phyloP scores from a whole-genome alignment of 1,140 invertebrate species.

The Amyelois transitella region DNA sequence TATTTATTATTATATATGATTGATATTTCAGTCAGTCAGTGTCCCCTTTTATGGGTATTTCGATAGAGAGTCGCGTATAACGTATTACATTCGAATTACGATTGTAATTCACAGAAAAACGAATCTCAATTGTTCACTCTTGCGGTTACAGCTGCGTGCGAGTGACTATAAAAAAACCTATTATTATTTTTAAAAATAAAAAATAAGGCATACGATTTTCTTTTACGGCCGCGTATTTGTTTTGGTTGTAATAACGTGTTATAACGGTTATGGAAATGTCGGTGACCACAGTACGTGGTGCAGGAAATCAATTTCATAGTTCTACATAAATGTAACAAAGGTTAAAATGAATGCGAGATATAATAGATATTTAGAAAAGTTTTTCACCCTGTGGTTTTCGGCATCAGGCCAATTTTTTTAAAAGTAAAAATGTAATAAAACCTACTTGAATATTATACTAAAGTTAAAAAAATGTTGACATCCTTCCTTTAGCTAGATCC shows the following conservation, averaged over 20 bases:
- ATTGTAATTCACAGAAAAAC: not conserved
- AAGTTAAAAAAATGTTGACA: too few species aligned
- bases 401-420: too few species aligned
- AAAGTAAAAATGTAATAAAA: too few species aligned
- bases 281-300: not conserved
- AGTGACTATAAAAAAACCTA: not conserved
- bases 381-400: too few species aligned
- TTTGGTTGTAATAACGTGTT: not conserved
- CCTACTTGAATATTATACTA: too few species aligned
- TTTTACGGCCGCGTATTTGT: not conserved
- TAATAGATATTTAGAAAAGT: too few species aligned
- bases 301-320: not conserved
- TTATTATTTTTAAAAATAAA: not conserved
- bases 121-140: not conserved
- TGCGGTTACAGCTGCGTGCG: not conserved
- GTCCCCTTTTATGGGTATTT: too few species aligned
- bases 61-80: not conserved
- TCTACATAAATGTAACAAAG: too few species aligned
- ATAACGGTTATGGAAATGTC: not conserved
- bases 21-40: too few species aligned
- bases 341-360: too few species aligned
- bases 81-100: not conserved
- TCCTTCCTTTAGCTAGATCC: too few species aligned
- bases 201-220: not conserved
- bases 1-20: not conserved